Base-by-base conservation (phyloP, 2,113 vertebrate genomes). In the Steatornis caripensis region DNA sequence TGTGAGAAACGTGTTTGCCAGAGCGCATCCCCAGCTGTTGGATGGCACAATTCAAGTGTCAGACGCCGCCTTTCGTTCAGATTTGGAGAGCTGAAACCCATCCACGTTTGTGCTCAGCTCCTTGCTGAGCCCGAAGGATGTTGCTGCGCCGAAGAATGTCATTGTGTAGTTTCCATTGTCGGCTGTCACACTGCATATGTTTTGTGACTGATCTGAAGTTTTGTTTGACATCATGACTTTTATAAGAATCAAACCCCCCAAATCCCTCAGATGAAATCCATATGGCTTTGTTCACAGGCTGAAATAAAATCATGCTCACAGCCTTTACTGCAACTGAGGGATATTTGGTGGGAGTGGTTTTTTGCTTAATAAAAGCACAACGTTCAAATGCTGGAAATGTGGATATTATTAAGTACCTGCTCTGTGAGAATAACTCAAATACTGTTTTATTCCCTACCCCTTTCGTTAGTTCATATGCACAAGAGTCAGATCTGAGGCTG, bases 361-460 rank as follows among this genome's bases (percentile, higher is more conserved):
- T 89, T 94, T 96, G 89, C 91, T 97, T 93, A 95, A 94, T 97
- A 96, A 96, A 97, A 96, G 89, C 64, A 32, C 64, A 94, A 70
- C 0, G 1, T 94, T 97, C 95, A 96, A 84, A 93, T 95, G 70
- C 68, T 90, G 72, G 94, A 96, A 98, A 97, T 94, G 88, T 95
- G 95, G 94, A 95, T 96, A 90, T 94, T 97, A 90, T 97, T 97
- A 96, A 96, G 94, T 97, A 97, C 93, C 95, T 98, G 96, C 87
- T 96, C 91, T 89, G 68, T 76, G 89, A 96, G 94, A 96, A 90
- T 95, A 96, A 84, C 91, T 97, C 93, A 92, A 95, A 90, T 9
- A 32, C 58, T 48, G 22, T 77, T 94, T 93, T 97, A 96, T 95
- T 98, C 96, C 82, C 92, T 90, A 76, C 83, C 84, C 86, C 84